Evolutionary conservation across 1,140 invertebrate genomes (phyloP).

Genomic region (Magallana gigas): DNA sequence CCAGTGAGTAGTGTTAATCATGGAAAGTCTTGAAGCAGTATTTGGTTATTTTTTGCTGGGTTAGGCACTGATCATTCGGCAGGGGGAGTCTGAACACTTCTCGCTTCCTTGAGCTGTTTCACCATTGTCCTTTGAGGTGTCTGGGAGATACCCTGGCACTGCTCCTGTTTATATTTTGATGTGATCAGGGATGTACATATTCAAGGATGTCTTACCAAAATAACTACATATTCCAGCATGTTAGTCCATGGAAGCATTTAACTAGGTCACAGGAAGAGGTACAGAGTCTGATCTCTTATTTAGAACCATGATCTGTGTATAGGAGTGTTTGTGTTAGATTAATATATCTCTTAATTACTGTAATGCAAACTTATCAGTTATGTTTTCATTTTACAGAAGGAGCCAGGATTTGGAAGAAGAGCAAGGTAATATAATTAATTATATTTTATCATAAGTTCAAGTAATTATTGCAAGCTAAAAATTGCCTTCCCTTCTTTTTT

Average conservation of each 20-base stretch:
- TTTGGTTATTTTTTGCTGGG: neutral
- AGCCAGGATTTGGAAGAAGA: conserved; percentile 82
- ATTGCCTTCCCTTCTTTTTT: no score
- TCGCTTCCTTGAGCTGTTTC: neutral
- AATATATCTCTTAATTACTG: no score
- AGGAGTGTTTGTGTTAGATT: no score
- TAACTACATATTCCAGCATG: conserved; percentile 17
- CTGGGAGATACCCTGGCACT: neutral
- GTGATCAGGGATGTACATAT: neutral
- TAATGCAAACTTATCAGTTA: neutral
- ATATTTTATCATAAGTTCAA: no score
- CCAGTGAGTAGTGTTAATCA: neutral
- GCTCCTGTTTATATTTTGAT: neutral
- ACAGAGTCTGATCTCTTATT: neutral
- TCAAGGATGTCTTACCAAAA: conserved; percentile 1
- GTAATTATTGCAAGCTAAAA: no score
- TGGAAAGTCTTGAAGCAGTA: no score
- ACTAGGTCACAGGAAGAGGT: neutral
- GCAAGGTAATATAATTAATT: conserved; percentile 79
- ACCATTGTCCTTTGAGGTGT: neutral
- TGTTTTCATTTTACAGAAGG: conserved; percentile 82
- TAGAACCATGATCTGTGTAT: no score
- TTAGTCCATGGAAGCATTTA: conserved; percentile 22
- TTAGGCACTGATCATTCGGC: neutral
- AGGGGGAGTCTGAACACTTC: neutral